phyloP scores from a whole-genome alignment of 2,888 invertebrate genomes.

The Hofmannophila pseudospretella region DNA sequence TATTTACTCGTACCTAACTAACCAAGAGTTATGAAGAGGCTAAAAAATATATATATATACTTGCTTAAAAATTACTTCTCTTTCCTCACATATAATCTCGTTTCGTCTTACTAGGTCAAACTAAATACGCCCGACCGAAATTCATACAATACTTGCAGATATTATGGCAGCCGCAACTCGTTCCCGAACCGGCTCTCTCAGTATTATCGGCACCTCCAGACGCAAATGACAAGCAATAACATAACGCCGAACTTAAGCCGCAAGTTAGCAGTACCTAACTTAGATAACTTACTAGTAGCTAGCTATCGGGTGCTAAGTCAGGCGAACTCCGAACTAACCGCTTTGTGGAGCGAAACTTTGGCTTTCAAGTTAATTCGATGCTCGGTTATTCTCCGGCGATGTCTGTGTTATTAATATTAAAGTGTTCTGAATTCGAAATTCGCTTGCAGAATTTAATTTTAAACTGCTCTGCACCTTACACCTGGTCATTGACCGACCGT shows the following conservation, averaged over 20 bases:
- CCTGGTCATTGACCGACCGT: no score
- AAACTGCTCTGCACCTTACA: no score
- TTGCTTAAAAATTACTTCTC: no score
- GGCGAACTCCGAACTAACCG: conserved; percentile 56
- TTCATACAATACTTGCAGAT: not conserved
- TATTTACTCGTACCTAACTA: no score
- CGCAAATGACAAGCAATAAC: conserved; percentile 52
- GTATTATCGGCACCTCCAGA: conserved; percentile 21
- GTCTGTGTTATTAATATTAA: conserved; percentile 3
- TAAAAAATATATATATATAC: no score
- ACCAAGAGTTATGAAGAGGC: no score
- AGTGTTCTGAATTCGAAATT: not conserved
- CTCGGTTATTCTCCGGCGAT: conserved; percentile 17
- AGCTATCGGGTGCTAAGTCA: conserved; percentile 67
- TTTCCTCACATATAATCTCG: no score
- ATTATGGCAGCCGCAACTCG: not conserved
- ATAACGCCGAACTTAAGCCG: conserved; percentile 55
- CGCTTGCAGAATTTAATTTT: no score
- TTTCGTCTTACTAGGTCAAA: no score
- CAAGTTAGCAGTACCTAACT: conserved; percentile 59
- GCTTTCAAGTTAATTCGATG: conserved; percentile 35
- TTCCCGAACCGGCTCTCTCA: not conserved
- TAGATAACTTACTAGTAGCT: conserved; percentile 62
- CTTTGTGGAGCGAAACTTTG: conserved; percentile 55
- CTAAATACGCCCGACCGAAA: no score